A percentile compares a stretch with the other conserved stretches of the same genome.
phyloP scores from a whole-genome alignment of 2,888 invertebrate species.

The Tetheella fluctuosa region DNA sequence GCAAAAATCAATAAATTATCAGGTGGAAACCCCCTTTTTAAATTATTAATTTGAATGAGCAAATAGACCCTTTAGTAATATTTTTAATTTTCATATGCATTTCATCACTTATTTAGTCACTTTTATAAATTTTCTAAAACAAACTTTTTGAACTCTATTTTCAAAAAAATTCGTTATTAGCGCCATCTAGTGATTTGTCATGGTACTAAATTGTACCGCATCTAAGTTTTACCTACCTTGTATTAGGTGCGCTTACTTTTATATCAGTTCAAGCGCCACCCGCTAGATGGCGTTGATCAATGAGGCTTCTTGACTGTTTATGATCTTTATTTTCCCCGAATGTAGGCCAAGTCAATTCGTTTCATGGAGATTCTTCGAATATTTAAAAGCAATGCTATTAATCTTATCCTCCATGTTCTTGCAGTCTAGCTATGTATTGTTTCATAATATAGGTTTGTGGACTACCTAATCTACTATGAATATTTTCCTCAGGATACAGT shows the following conservation, averaged over 20 bases:
- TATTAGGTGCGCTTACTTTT: constrained; percentile 7
- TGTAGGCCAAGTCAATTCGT: not conserved
- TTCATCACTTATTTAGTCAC: too few species aligned
- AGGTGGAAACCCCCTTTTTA: too few species aligned
- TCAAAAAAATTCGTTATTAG: constrained; percentile 25
- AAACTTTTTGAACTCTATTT: too few species aligned
- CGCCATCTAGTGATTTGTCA: constrained; percentile 52
- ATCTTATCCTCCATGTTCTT: too few species aligned
- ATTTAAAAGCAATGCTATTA: too few species aligned
- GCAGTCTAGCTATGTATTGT: not conserved
- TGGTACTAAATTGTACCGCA: constrained; percentile 13
- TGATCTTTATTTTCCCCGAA: not conserved
- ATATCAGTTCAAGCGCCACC: constrained; percentile 37
- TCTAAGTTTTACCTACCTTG: not conserved
- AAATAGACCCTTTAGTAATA: too few species aligned
- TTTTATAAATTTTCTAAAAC: too few species aligned
- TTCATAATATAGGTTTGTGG: not conserved
- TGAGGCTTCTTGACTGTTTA: too few species aligned
- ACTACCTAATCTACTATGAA: not conserved
- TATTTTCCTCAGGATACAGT: constrained; percentile 87
- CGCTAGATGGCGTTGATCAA: constrained; percentile 56
- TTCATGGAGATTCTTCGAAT: not conserved
- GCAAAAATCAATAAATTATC: too few species aligned
- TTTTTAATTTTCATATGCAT: too few species aligned
- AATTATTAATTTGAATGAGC: too few species aligned